These are phyloP conservation scores for Agrochola lychnidis DNA, from an alignment of 2,888 invertebrate species.

Conservation along the genomic window DNA sequence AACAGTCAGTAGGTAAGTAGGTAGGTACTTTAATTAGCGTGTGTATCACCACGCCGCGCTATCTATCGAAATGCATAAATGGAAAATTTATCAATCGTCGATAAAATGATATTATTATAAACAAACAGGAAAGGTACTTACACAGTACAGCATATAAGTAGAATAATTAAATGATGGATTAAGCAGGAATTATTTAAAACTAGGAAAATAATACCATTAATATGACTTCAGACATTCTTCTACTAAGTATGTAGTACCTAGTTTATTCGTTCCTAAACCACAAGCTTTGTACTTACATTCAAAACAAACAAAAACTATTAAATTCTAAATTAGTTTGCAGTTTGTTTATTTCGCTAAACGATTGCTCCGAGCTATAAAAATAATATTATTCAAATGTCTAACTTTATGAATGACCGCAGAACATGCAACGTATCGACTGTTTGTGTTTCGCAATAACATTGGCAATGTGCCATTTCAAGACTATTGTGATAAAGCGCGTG, in stretches of 20 bases:
- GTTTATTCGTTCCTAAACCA: background rate
- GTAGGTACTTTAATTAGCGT: constrained; percentile 19
- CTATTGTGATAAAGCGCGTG: constrained; percentile 46
- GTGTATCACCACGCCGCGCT: background rate
- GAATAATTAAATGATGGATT: background rate
- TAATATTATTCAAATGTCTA: constrained; percentile 56
- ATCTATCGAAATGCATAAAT: constrained; percentile 9
- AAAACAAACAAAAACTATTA: constrained; percentile 15
- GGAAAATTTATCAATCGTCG: constrained; percentile 22
- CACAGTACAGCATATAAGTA: background rate
- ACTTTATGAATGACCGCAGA: constrained; percentile 45
- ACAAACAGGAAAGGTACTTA: background rate
- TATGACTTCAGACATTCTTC: background rate
- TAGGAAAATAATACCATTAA: background rate
- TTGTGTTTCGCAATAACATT: constrained; percentile 60
- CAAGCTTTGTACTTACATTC: background rate
- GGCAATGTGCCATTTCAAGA: constrained; percentile 65
- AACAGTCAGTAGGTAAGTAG: constrained; percentile 12
- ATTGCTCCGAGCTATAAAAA: constrained; percentile 47
- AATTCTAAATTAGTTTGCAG: constrained; percentile 27
- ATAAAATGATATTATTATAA: constrained; percentile 22
- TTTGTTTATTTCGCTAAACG: constrained; percentile 36
- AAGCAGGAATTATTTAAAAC: background rate
- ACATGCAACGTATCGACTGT: constrained; percentile 36
- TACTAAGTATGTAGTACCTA: background rate